Evolutionary conservation across 2,797 vertebrate species (phyloP), one percentile per base, ranked within the genome.

Genomic region (Rhodeus uyekii): DNA sequence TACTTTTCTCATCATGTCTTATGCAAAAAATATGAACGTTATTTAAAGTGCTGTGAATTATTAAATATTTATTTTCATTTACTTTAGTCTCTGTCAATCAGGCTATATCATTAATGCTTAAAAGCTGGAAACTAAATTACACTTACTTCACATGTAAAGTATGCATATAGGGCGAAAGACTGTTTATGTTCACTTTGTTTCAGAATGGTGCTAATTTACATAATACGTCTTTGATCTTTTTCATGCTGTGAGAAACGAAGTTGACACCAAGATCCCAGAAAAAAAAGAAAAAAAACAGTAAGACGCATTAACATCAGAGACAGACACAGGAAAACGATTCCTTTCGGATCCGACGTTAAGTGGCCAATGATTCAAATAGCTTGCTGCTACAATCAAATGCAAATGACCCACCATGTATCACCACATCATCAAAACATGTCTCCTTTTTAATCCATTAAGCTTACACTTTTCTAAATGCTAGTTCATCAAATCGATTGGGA

Each of bases 131-230:
- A 78, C 16, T 1, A 50, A 65, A n/a, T 18, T 19, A 8, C 19
- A 38, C 61, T 48, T 18, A 29, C 14, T 36, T 64, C 44, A 65
- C 7, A 65, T 50, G 32, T 65, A 78, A 42, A 76, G 29, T 63
- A 63, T 64, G 55, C 29, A 39, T 78, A 64, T 65, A 78, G 32
- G 27, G 24, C 12, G 12, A 61, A 61, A 39, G n/a, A 46, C 7
- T 50, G 42, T 63, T 74, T 75, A 42, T 42, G 55, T 61, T 78
- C 32, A 24, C 61, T 50, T 75, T 75, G 50, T 75, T 58, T 78
- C 76, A 65, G 32, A 65, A 65, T 22, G 1, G 6, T 48, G 60
- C 32, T 48, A 36, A 78, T 78, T 78, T 65, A 78, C 76, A 78
- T 78, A 64, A 64, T 64, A 46, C 16, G 42, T 27, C 42, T 78